A percentile compares a stretch with the other conserved stretches of the same genome.
Evolutionary conservation across 1,140 invertebrate species (phyloP).

Genomic region (Heliconius eleuchia): DNA sequence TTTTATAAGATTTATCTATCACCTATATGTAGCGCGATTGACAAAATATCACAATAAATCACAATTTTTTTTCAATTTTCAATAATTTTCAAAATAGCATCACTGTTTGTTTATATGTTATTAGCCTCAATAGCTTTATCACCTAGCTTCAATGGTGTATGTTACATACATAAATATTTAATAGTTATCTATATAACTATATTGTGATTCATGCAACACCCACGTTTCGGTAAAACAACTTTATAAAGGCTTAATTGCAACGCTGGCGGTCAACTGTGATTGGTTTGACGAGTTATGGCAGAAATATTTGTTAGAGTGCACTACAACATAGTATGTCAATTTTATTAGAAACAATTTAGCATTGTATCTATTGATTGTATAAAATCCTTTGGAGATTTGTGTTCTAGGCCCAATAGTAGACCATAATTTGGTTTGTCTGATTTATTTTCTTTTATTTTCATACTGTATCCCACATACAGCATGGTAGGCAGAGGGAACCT

Average conservation of each 20-base stretch:
- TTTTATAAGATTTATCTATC: no score
- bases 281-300: not conserved
- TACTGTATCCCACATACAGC: not conserved
- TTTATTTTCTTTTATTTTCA: not conserved
- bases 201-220: not conserved
- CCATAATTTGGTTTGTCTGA: no score
- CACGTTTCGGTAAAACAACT: not conserved
- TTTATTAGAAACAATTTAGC: not conserved
- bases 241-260: conserved; percentile 6
- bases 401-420: not conserved
- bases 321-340: not conserved
- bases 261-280: not conserved
- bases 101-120: no score
- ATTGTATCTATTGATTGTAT: not conserved
- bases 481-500: not conserved
- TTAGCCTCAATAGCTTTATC: no score
- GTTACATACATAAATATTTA: not conserved
- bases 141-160: no score
- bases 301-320: not conserved
- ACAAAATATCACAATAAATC: no score
- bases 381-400: not conserved
- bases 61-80: no score
- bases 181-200: not conserved
- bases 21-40: no score
- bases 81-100: no score